Base-by-base conservation (phyloP, 1,140 invertebrate species). In the Ditylenchus dipsaci region DNA sequence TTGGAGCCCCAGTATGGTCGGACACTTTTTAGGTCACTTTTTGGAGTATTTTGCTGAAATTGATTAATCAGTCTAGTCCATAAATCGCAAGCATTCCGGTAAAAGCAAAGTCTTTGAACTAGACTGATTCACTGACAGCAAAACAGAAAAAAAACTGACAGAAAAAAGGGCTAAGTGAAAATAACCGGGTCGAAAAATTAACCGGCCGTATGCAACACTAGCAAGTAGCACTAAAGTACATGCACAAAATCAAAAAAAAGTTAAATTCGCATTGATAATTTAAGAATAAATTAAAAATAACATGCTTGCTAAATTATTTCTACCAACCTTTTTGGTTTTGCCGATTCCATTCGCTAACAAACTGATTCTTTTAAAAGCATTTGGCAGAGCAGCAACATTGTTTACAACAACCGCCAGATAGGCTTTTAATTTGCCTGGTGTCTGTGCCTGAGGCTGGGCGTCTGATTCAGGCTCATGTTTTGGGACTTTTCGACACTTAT, bases 351-450 rank as follows among this genome's bases (percentile, higher is more conserved):
- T 21, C 8, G 59, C 27, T 21, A 61, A 21, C 21, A 43, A 33
- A 19, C 27, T 43, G 59, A 61, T 61, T 30, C n/a, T 30, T 21
- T 61, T 61, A 61, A 21, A 61, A 13, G 59, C 27, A 27, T 61
- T 61, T 29, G 3, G 5, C 19, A 61, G 3, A n/a, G 27, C 19
- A 33, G 8, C 3, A 19, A 61, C 29, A 43, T 61, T 61, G 29
- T 43, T 61, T 21, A 61, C 29, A n/a, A 61, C 59, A 43, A 61
- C 59, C 3, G 59, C 59, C 19, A 61, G n/a, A n/a, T 61, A 61
- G 19, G 59, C 59, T 43, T 61, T 61, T 30, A 61, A 43, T 43
- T 61, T 61, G 19, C 59, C 59, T 19, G 19, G 3, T 21, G 59
- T 8, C 29, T 30, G 27, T 8, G 5, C 59, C 8, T 33, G 3